These are phyloP conservation scores for Acleris laterana DNA, from an alignment of 2,888 invertebrate species.

Conservation along the genomic window DNA sequence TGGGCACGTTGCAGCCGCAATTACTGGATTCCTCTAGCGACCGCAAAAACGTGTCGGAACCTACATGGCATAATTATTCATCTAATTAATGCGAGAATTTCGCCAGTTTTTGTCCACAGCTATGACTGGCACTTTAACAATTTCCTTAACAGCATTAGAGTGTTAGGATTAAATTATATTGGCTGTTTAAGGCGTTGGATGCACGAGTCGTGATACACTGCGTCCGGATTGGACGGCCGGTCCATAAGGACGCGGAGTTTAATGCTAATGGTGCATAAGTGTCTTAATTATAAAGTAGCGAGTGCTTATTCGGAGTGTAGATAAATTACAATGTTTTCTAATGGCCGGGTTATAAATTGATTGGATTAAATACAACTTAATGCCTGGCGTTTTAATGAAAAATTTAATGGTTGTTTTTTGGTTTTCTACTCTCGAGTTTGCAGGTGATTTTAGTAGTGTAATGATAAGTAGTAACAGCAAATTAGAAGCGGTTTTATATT, in stretches of 20 bases:
- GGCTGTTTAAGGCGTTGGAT: slow-evolving; percentile 43
- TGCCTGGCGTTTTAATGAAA: too few relatives aligned
- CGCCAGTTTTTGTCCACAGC: slow-evolving; percentile 50
- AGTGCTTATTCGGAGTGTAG: slow-evolving; percentile 18
- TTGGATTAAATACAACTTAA: too few relatives aligned
- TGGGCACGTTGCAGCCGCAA: slow-evolving; percentile 42
- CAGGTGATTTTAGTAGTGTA: too few relatives aligned
- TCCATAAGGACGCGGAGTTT: slow-evolving; percentile 8
- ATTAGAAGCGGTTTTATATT: too few relatives aligned
- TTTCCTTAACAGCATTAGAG: slow-evolving; percentile 59
- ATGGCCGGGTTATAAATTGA: background rate
- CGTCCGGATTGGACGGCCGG: slow-evolving; percentile 14
- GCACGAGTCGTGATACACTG: slow-evolving; percentile 15
- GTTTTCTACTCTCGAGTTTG: too few relatives aligned
- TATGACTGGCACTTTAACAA: slow-evolving; percentile 61
- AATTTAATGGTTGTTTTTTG: too few relatives aligned
- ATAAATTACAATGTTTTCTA: slow-evolving; percentile 25
- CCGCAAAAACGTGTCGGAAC: slow-evolving; percentile 57
- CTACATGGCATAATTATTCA: slow-evolving; percentile 63
- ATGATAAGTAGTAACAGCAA: too few relatives aligned
- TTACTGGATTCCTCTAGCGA: slow-evolving; percentile 44
- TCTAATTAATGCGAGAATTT: slow-evolving; percentile 55
- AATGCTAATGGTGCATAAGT: slow-evolving; percentile 32
- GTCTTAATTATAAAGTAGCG: slow-evolving; percentile 32
- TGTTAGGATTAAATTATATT: slow-evolving; percentile 55